phyloP scores from a whole-genome alignment of 1,140 invertebrate genomes.

The Druon quercuslanigerum region DNA sequence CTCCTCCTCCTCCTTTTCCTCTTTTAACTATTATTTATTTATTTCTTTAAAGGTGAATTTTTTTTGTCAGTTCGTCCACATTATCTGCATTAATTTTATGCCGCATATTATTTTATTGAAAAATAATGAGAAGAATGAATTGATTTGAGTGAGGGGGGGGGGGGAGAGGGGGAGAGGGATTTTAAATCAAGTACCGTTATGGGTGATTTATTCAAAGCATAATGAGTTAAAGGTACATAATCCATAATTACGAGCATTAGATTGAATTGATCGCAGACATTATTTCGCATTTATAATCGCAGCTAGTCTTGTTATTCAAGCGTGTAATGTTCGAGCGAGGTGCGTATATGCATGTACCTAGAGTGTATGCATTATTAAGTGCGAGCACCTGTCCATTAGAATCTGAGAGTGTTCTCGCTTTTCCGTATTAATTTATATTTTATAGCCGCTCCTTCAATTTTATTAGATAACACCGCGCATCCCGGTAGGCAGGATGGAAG shows the following conservation, averaged over 20 bases:
- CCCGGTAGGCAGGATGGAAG: conserved; percentile 52
- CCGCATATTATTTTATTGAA: too few relatives aligned
- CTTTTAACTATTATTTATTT: too few relatives aligned
- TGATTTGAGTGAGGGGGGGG: too few relatives aligned
- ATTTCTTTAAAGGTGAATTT: too few relatives aligned
- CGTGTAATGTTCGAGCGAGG: conserved; percentile 20
- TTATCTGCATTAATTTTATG: too few relatives aligned
- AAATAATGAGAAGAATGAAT: too few relatives aligned
- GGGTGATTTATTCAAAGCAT: not conserved
- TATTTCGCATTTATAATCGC: conserved; percentile 31
- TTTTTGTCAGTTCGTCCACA: too few relatives aligned
- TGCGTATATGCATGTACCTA: conserved; percentile 29
- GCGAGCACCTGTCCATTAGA: conserved; percentile 37
- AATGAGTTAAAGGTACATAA: conserved; percentile 16
- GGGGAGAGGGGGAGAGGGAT: too few relatives aligned
- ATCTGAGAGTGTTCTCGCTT: conserved; percentile 40
- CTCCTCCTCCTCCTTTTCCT: too few relatives aligned
- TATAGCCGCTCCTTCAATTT: conserved; percentile 46
- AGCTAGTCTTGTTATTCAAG: conserved; percentile 17
- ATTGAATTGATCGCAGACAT: conserved; percentile 22
- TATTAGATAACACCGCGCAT: conserved; percentile 47
- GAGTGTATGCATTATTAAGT: conserved; percentile 26
- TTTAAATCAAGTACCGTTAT: conserved; percentile 7
- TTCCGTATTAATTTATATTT: conserved; percentile 59
- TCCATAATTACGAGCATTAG: conserved; percentile 24